Evolutionary conservation across 2,797 vertebrate species (phyloP), one percentile per base, ranked within the genome.

Genomic region (Eulemur rubriventer): DNA sequence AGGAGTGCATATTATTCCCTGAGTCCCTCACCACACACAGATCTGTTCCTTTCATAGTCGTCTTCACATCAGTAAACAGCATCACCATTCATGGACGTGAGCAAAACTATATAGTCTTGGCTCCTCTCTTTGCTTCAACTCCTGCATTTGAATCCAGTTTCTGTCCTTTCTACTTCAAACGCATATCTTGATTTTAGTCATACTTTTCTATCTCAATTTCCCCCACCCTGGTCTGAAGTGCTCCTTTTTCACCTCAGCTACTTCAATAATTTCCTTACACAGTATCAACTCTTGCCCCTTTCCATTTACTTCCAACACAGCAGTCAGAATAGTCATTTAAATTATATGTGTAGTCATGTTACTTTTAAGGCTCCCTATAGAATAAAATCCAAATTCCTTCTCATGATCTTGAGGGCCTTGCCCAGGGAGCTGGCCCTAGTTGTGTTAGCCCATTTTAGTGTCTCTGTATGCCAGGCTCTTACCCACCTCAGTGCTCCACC

Each of bases 21-120:
- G 59, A 41, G 7, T 46, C 24, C 18, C 22, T 18, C 24, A 20
- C 10, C 26, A 20, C 4, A 88, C 14, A 72, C 35, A 88, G 72
- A 50, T 26, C 8, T 76, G 14, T 38, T 89, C 46, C n/a, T 65
- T 70, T 65, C 76, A 48, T 2, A 7, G 17, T 63, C 35, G 30
- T 59, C 17, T 16, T 41, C 22, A 33, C 50, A 2, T 79, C 9
- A 9, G 26, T 26, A 79, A 65, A 79, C 8, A 55, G 52, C 14
- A 85, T 35, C 4, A 14, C 17, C 12, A 28, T 79, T 93, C 28
- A 70, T n/a, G 30, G 70, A 86, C 69, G 41, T 69, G 78, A 94
- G 67, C 28, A 50, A 94, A 94, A 85, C 41, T 18, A 91, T 11
- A 57, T 24, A 92, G 10, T 91, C 95, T 70, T 84, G 87, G 30